Percentiles rank a stretch among this genome's conserved stretches.
These are phyloP conservation scores for Ornithoptera priamus DNA, from an alignment of 2,888 invertebrate species.

Conservation along the genomic window DNA sequence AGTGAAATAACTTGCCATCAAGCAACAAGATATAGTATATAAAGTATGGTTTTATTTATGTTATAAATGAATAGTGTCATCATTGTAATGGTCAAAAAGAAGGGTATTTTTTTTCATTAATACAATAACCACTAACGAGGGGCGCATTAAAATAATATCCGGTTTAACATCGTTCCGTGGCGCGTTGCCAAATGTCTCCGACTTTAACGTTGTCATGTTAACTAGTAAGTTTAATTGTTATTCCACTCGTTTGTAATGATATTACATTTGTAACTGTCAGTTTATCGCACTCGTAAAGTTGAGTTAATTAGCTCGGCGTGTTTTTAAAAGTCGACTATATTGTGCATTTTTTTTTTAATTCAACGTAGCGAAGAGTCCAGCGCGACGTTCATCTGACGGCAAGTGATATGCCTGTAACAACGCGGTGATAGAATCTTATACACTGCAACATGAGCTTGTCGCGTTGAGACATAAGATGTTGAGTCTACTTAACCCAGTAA, in stretches of 20 bases:
- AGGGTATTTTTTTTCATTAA: background rate
- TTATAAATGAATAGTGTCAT: no score
- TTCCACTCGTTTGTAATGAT: slow-evolving; percentile 26
- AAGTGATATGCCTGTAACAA: no score
- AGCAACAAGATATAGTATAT: no score
- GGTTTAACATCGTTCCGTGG: slow-evolving; percentile 21
- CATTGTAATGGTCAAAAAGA: no score
- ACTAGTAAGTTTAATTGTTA: slow-evolving; percentile 30
- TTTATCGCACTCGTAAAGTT: slow-evolving; percentile 23
- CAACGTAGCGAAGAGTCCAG: no score
- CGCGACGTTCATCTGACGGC: no score
- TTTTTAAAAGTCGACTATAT: slow-evolving; percentile 7
- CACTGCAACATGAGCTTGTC: no score
- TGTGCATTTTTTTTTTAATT: background rate
- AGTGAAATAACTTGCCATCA: no score
- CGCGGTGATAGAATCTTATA: no score
- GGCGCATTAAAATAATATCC: slow-evolving; percentile 29
- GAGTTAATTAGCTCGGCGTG: slow-evolving; percentile 21
- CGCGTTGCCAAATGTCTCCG: slow-evolving; percentile 23
- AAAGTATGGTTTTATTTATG: no score
- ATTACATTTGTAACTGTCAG: slow-evolving; percentile 26
- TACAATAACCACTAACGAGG: slow-evolving; percentile 18
- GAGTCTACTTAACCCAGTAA: no score
- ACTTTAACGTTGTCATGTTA: slow-evolving; percentile 27
- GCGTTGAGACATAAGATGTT: no score